Evolutionary conservation across 2,797 vertebrate species (phyloP).

Genomic region (Ispidina lecontei): DNA sequence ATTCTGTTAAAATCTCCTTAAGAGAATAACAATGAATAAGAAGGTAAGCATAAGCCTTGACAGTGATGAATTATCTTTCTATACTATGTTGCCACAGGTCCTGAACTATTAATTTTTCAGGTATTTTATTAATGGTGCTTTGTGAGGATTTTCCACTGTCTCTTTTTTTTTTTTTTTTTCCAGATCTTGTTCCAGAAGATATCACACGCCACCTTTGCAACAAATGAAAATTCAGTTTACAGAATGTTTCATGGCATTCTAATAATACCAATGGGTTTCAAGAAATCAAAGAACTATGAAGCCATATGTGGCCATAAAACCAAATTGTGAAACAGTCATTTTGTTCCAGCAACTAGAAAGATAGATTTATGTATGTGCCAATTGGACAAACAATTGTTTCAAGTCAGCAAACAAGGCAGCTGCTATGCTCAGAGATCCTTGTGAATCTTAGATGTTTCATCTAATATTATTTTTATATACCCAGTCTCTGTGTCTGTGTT

Average conservation of each 20-base stretch:
- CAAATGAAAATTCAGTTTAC: neutral
- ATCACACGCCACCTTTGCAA: neutral
- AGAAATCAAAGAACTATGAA: neutral
- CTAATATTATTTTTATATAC: neutral
- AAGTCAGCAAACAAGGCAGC: neutral
- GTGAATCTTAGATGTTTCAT: neutral
- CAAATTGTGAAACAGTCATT: neutral
- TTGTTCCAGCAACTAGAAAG: neutral
- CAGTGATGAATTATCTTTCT: neutral
- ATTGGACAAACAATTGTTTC: neutral
- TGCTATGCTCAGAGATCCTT: neutral
- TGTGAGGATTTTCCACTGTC: neutral
- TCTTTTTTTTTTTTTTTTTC: neutral
- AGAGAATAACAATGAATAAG: neutral
- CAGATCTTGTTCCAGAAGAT: neutral
- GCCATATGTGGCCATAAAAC: neutral
- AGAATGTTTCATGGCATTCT: neutral
- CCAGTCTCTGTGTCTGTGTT: neutral
- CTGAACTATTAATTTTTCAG: neutral
- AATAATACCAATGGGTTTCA: neutral
- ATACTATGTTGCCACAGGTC: neutral
- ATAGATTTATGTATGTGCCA: neutral
- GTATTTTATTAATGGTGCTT: neutral
- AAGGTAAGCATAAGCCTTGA: neutral
- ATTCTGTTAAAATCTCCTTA: neutral